Percentiles rank a stretch among this genome's conserved stretches.
Evolutionary conservation across 2,113 vertebrate genomes (phyloP).

Genomic region (Chelonoidis abingdonii): DNA sequence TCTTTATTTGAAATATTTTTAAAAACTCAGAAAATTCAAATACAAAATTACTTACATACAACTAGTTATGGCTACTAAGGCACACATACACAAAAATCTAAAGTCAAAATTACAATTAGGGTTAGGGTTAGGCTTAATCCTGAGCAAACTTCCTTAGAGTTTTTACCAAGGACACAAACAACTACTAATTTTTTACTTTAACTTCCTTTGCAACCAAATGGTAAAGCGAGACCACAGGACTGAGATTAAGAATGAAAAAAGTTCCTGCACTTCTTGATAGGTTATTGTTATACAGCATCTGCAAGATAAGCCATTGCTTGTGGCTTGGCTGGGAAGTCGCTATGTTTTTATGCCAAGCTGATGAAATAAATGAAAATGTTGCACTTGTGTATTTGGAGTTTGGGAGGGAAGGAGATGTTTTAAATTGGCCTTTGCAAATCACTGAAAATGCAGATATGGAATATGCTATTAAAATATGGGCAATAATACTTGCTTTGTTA

Average conservation of each 20-base stretch:
- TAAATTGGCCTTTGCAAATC: slow-evolving; percentile 23
- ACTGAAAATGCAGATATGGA: background rate
- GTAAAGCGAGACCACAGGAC: background rate
- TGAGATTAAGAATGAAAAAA: slow-evolving; percentile 25
- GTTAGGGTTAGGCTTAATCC: background rate
- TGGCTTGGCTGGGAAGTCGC: slow-evolving; percentile 18
- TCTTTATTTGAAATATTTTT: background rate
- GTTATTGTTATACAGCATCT: slow-evolving; percentile 2
- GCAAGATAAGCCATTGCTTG: slow-evolving; percentile 39
- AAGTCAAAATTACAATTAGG: background rate
- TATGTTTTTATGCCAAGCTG: slow-evolving; percentile 13
- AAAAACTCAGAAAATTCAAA: background rate
- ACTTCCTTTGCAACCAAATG: slow-evolving; percentile 18
- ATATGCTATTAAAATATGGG: background rate
- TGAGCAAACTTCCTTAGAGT: background rate
- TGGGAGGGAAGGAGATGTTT: slow-evolving; percentile 52
- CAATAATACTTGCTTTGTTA: slow-evolving; percentile 20
- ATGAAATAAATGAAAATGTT: slow-evolving; percentile 45
- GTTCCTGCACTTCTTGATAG: slow-evolving; percentile 38
- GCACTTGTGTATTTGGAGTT: background rate
- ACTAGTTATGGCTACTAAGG: background rate
- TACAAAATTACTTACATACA: background rate
- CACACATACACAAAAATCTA: background rate
- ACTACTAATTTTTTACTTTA: background rate
- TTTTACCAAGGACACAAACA: background rate